phyloP scores from a whole-genome alignment of 2,113 vertebrate species.

The Ptyas mucosa region DNA sequence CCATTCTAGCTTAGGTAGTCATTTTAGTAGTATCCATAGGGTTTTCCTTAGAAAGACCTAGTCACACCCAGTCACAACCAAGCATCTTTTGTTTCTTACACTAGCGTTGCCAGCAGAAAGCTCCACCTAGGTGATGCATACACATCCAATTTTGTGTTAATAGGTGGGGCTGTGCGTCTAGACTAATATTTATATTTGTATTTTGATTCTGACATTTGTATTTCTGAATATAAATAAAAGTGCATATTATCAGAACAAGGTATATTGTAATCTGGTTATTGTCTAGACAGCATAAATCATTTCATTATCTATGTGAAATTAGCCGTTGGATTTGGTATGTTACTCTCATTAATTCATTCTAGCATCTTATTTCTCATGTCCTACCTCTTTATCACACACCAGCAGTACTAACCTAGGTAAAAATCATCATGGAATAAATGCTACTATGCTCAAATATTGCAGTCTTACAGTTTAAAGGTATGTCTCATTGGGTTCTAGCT shows the following conservation, averaged over 20 bases:
- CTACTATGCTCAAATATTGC: not conserved
- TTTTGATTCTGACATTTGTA: constrained; percentile 75
- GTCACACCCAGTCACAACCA: constrained; percentile 30
- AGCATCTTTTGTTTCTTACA: constrained; percentile 38
- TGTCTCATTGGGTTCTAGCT: not conserved
- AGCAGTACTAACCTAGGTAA: not conserved
- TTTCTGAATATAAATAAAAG: constrained; percentile 75
- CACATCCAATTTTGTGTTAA: constrained; percentile 57
- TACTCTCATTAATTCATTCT: not conserved
- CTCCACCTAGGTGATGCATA: not conserved
- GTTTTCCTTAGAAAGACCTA: constrained; percentile 17
- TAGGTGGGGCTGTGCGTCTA: constrained; percentile 59
- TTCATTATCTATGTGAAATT: not conserved
- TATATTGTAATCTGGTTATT: not conserved
- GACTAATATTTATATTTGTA: constrained; percentile 73
- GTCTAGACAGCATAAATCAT: not conserved
- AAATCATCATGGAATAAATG: not conserved
- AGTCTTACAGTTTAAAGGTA: not conserved
- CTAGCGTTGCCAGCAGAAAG: constrained; percentile 33
- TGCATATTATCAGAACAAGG: constrained; percentile 69
- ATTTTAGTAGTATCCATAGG: constrained; percentile 45
- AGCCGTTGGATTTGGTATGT: not conserved
- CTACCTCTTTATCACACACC: not conserved
- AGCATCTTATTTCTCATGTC: not conserved
- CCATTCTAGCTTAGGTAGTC: constrained; percentile 61